A percentile compares a stretch with the other conserved stretches of the same genome.
These are phyloP conservation scores for Lithobates sylvaticus DNA, from an alignment of 2,797 vertebrate species.

Conservation along the genomic window DNA sequence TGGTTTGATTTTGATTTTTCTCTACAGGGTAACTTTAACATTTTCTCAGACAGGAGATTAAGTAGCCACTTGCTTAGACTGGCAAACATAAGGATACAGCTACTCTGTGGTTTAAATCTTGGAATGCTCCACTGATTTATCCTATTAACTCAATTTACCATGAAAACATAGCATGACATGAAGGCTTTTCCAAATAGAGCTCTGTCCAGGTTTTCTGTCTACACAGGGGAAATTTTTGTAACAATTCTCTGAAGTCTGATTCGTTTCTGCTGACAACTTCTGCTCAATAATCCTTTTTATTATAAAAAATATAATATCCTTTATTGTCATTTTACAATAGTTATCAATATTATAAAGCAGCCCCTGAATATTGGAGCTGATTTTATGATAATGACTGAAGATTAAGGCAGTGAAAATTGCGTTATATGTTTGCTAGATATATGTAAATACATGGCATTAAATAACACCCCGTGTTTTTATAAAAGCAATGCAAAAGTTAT, in stretches of 20 bases:
- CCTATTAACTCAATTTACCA: slow-evolving; percentile 61
- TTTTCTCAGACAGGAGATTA: slow-evolving; percentile 24
- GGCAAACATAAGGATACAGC: slow-evolving; percentile 45
- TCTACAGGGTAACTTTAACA: neutral
- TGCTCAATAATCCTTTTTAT: slow-evolving; percentile 37
- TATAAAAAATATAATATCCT: slow-evolving; percentile 29
- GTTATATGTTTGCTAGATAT: neutral
- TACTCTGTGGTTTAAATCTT: slow-evolving; percentile 54
- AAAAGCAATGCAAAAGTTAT: slow-evolving; percentile 38
- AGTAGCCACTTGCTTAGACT: slow-evolving; percentile 40
- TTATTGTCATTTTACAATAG: slow-evolving; percentile 1
- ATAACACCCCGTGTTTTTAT: slow-evolving; percentile 1
- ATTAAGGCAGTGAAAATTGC: neutral
- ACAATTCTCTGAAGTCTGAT: slow-evolving; percentile 40
- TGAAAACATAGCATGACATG: slow-evolving; percentile 55
- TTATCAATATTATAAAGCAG: slow-evolving; percentile 1
- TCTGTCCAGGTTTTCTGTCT: slow-evolving; percentile 50
- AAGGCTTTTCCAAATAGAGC: slow-evolving; percentile 44
- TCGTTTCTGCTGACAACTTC: slow-evolving; percentile 48
- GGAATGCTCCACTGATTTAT: slow-evolving; percentile 58
- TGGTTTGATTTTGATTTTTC: neutral
- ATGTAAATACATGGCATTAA: slow-evolving; percentile 8
- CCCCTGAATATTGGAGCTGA: neutral
- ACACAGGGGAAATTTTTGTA: slow-evolving; percentile 52
- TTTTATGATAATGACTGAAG: slow-evolving; percentile 10